Evolutionary conservation across 2,888 invertebrate species (phyloP), one percentile per base, ranked within the genome.

Genomic region (Oscheius sp.): DNA sequence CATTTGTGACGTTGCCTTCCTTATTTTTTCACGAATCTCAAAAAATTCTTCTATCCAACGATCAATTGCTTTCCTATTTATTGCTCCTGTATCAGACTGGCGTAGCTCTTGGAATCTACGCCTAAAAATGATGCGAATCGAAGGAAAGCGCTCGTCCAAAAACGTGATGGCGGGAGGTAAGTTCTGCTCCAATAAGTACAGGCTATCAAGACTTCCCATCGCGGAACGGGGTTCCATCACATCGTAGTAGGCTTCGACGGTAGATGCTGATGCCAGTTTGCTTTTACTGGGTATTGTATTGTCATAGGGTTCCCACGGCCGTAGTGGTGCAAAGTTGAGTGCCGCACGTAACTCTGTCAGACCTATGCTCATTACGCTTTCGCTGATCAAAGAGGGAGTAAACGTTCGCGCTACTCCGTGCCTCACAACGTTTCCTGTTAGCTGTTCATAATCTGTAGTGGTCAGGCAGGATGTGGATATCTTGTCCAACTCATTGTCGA

Each of bases 1-100:
- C 68, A 68, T 68, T 23, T 46, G 58, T 29, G 61, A 61, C 46
- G 68, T 68, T 58, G 61, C 68, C 50, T 68, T 61, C 20, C 61
- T 3, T 23, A 68, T 48, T 3, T 58, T 48, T 33, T 15, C 58
- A 20, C 10, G 37, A 48, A 39, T 53, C 63, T 45, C 55, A 34
- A 29, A 33, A 67, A 70, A 63, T 45, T 33, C 46, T 33, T 72
- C 64, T 70, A 72, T 66, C 69, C 70, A 61, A 48, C 37, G 58
- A 50, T 72, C 72, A 34, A 72, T 67, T 70, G 63, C 63, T 70
- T 72, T 70, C 67, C 57, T 70, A 72, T 66, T 29, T 48, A 72
- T 20, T 29, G 67, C 63, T 70, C 48, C 20, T 68, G 61, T 37
- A 66, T 23, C 57, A 63, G 68, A 64, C 50, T 27, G 65, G 46